Evolutionary conservation across 2,113 vertebrate species (phyloP).

Genomic region (Zapus hudsonius): DNA sequence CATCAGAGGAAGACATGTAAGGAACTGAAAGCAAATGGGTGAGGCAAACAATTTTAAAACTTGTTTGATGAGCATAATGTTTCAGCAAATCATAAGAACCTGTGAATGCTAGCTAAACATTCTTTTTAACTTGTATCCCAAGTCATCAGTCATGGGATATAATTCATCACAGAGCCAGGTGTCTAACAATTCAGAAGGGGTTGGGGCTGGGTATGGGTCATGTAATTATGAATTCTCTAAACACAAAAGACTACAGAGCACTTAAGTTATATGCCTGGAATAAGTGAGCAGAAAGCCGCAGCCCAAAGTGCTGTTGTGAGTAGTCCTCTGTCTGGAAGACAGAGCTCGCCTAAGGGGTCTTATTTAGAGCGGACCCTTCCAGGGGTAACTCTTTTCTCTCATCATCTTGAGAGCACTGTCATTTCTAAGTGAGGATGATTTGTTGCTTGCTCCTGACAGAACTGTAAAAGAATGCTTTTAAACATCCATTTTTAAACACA

Average conservation of each 20-base stretch:
- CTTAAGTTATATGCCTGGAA: background rate
- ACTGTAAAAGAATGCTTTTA: constrained; percentile 54
- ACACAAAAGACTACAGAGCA: background rate
- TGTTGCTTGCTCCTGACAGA: constrained; percentile 41
- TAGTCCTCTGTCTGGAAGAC: background rate
- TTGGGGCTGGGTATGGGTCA: background rate
- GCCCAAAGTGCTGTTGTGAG: background rate
- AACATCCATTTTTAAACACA: constrained; percentile 50
- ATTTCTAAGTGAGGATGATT: constrained; percentile 46
- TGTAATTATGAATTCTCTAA: constrained; percentile 23
- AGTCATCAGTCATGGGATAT: background rate
- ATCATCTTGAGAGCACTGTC: constrained; percentile 57
- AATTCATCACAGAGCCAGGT: background rate
- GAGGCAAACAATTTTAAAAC: background rate
- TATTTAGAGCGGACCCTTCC: constrained; percentile 24
- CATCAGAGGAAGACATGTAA: background rate
- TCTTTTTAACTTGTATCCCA: background rate
- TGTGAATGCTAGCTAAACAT: background rate
- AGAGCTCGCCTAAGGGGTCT: background rate
- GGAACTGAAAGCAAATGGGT: background rate
- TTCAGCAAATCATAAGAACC: background rate
- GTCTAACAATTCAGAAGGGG: background rate
- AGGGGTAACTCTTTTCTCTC: background rate
- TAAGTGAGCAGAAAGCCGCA: background rate
- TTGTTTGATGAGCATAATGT: background rate